phyloP scores from a whole-genome alignment of 53 echinoderm and acorn worm species.

The Echinometra lucunter region DNA sequence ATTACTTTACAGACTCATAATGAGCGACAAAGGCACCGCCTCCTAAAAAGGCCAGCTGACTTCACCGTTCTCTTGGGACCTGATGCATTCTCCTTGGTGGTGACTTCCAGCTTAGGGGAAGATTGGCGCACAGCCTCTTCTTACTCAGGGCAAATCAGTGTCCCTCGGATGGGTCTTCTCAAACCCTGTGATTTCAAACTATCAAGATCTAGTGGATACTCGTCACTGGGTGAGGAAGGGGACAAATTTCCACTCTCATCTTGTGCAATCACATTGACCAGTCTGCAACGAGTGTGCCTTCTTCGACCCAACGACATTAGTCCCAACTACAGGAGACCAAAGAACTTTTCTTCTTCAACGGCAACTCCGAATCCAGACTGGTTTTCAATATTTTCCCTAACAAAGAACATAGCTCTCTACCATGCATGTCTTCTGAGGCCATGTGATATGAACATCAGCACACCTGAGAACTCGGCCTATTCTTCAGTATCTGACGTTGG shows the following conservation, averaged over 20 bases:
- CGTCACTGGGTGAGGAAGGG: background rate
- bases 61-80: background rate
- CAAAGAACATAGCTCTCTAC: background rate
- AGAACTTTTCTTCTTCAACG: background rate
- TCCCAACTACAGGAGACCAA: background rate
- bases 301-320: background rate
- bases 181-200: slow-evolving; percentile 15
- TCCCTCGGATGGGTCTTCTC: background rate
- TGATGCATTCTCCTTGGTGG: background rate
- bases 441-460: background rate
- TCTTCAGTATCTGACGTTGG: background rate
- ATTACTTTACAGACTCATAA: background rate
- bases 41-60: background rate
- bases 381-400: background rate
- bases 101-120: background rate
- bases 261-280: background rate
- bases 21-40: background rate
- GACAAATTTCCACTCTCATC: background rate
- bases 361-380: background rate
- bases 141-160: too few species aligned
- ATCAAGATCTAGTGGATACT: background rate
- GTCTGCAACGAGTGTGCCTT: background rate
- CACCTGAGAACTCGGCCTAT: background rate
- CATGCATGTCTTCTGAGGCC: background rate
- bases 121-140: background rate